phyloP scores from a whole-genome alignment of 1,140 invertebrate species.

The Euwallacea fornicatus region DNA sequence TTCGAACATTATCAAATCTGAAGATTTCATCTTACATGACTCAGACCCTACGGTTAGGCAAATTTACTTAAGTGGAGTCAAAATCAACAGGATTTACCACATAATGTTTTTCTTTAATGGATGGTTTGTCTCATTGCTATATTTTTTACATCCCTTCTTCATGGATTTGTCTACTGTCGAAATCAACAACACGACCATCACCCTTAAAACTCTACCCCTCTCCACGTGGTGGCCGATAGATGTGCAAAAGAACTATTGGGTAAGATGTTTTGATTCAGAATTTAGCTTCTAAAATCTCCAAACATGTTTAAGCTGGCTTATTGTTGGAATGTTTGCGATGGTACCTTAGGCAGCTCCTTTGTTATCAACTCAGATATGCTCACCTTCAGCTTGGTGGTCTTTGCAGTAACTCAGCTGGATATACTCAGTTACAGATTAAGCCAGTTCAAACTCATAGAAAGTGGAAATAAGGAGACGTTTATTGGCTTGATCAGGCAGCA shows the following conservation, averaged over 20 bases:
- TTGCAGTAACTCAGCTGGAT: constrained; percentile 23
- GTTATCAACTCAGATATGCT: constrained; percentile 34
- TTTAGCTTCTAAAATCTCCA: neutral
- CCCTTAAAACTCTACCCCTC: constrained; percentile 20
- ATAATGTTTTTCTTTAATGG: constrained; percentile 31
- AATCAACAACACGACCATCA: constrained; percentile 22
- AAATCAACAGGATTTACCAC: constrained; percentile 15
- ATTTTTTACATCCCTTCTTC: constrained; percentile 35
- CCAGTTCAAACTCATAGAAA: neutral
- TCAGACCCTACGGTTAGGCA: constrained; percentile 16
- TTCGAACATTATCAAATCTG: constrained; percentile 10
- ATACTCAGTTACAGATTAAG: constrained; percentile 26
- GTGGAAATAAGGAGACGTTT: constrained; percentile 1
- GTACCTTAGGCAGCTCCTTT: constrained; percentile 24
- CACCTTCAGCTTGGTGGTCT: constrained; percentile 29
- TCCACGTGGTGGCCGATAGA: constrained; percentile 37
- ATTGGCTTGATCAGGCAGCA: constrained; percentile 22
- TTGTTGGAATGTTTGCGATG: constrained; percentile 34
- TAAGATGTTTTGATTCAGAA: neutral
- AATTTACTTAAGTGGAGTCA: constrained; percentile 15
- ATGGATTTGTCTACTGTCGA: constrained; percentile 24
- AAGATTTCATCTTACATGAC: constrained; percentile 21
- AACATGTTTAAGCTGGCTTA: constrained; percentile 28
- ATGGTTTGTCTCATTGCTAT: constrained; percentile 25
- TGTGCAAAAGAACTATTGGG: constrained; percentile 31